Percentiles rank a stretch among this genome's conserved stretches.
Conservation (phyloP, 2,113 vertebrate genomes). For the Pseudopipra pipra region DNA sequence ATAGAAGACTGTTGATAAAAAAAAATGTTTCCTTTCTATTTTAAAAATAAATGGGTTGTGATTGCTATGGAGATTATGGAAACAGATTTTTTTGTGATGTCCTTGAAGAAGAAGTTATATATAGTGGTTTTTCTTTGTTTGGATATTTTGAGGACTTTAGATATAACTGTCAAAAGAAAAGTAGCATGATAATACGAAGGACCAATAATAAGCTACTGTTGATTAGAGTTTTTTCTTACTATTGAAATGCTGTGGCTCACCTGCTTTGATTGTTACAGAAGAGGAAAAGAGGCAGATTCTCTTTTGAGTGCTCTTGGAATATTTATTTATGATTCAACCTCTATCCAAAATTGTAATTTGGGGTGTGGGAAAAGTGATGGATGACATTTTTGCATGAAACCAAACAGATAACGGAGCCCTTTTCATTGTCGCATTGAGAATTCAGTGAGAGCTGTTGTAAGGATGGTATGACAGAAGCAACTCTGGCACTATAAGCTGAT, state of each 20-base stretch:
- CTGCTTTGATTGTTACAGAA: not conserved
- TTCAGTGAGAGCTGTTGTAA: not conserved
- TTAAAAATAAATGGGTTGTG: constrained; percentile 37
- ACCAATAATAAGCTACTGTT: not conserved
- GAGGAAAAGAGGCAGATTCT: not conserved
- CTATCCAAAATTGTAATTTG: not conserved
- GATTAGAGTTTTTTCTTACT: not conserved
- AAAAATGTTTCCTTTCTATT: constrained; percentile 36
- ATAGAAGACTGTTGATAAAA: constrained; percentile 15
- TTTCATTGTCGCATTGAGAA: not conserved
- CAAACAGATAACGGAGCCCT: not conserved
- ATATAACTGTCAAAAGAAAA: not conserved
- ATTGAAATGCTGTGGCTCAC: not conserved
- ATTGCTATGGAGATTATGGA: constrained; percentile 30
- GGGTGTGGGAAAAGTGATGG: not conserved
- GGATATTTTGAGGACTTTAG: not conserved
- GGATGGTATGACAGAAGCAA: not conserved
- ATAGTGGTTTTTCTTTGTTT: not conserved
- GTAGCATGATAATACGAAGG: not conserved
- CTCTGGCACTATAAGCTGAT: not conserved
- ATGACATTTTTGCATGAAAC: constrained; percentile 18
- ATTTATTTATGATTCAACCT: constrained; percentile 38
- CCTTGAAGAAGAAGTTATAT: constrained; percentile 19
- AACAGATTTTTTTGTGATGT: constrained; percentile 3
- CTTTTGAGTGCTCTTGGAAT: not conserved